Evolutionary conservation across 2,113 vertebrate species (phyloP).

Genomic region (Poecilia latipinna): DNA sequence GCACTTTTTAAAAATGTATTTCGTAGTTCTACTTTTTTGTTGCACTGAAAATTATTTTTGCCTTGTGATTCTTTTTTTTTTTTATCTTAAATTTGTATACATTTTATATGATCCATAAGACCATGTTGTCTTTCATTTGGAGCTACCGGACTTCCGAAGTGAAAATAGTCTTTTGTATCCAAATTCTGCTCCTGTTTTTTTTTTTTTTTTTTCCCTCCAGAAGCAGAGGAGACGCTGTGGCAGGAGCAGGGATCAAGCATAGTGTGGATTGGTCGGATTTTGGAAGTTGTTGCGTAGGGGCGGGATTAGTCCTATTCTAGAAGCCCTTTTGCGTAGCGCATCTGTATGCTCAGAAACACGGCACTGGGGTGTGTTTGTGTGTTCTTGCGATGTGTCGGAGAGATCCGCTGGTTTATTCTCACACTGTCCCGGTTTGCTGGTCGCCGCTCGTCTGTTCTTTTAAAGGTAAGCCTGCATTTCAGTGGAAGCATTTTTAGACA

Average conservation of each 20-base stretch:
- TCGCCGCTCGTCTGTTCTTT: not conserved
- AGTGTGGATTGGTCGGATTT: conserved; percentile 11
- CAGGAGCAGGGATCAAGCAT: not conserved
- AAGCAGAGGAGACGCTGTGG: not conserved
- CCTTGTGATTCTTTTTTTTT: too few species aligned
- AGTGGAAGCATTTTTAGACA: not conserved
- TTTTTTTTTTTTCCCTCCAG: not conserved
- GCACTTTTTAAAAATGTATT: too few species aligned
- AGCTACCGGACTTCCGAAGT: too few species aligned
- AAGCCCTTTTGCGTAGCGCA: conserved; percentile 65
- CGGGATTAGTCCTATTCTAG: conserved; percentile 56
- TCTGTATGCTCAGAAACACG: conserved; percentile 57
- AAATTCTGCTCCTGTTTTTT: not conserved
- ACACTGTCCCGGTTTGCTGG: not conserved
- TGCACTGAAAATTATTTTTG: too few species aligned
- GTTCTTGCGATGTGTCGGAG: conserved; percentile 7
- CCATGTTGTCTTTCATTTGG: too few species aligned
- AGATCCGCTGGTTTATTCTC: conserved; percentile 10
- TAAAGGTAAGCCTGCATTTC: conserved; percentile 54
- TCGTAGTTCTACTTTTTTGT: too few species aligned
- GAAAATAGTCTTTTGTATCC: not conserved
- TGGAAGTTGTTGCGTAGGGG: conserved; percentile 37
- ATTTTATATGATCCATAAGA: too few species aligned
- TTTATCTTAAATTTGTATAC: too few species aligned
- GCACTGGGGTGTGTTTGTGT: conserved; percentile 21